A percentile compares a stretch with the other conserved stretches of the same genome.
phyloP scores from a whole-genome alignment of 1,140 invertebrate genomes.

The Armadillidium nasatum region DNA sequence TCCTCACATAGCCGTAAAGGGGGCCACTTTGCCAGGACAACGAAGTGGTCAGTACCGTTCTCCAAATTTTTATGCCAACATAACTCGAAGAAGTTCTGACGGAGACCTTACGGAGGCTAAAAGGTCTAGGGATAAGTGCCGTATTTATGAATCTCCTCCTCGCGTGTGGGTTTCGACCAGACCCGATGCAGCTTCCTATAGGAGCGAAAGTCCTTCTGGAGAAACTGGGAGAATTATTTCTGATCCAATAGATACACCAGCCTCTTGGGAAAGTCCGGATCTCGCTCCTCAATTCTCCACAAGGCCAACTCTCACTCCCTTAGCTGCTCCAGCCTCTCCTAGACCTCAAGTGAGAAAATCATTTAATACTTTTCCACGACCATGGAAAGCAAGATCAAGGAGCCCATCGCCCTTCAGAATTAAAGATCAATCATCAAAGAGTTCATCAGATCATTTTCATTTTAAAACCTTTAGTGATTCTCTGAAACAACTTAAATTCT shows the following conservation, averaged over 20 bases:
- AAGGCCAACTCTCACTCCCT: not conserved
- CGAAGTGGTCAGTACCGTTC: not conserved
- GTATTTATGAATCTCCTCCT: not conserved
- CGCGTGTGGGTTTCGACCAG: not conserved
- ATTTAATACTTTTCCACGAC: not conserved
- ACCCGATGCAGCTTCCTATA: not conserved
- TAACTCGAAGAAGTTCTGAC: not conserved
- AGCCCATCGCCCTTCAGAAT: not conserved
- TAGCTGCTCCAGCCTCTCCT: not conserved
- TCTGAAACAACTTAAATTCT: not conserved
- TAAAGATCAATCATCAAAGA: not conserved
- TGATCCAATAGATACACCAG: not conserved
- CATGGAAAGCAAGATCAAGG: not conserved
- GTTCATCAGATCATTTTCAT: not conserved
- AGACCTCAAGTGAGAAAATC: not conserved
- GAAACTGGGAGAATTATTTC: not conserved
- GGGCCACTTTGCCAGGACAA: not conserved
- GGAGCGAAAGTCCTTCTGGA: conserved; percentile 1
- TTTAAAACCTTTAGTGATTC: not conserved
- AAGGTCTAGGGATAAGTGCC: not conserved
- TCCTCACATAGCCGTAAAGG: not conserved
- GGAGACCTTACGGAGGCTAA: not conserved
- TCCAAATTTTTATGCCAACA: not conserved
- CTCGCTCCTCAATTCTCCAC: conserved; percentile 1
- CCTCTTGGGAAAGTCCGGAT: not conserved